Evolutionary conservation across 2,113 vertebrate species (phyloP), one percentile per base, ranked within the genome.

Genomic region (Apistogramma diplotaenia): DNA sequence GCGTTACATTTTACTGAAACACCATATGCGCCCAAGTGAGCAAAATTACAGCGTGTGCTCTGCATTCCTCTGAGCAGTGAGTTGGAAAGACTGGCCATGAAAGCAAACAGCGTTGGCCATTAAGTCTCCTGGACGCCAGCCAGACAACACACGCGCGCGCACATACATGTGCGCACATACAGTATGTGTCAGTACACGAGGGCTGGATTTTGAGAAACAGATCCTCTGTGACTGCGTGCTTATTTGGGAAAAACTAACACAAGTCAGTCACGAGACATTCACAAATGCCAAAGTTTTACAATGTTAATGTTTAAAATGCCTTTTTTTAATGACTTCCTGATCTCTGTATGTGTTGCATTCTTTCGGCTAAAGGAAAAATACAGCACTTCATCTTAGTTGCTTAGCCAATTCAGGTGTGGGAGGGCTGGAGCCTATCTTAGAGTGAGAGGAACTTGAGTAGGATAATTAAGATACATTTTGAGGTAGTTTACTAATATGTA

Each of bases 31-130:
- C 72, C 65, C 25, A 79, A 84, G 59, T 81, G 82, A 82, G 37
- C 57, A 62, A 67, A 78, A 76, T 60, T 55, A 49, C 31, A 58
- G 65, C 84, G 77, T 78, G 27, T 70, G 70, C 61, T 53, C 81
- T 77, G 81, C 89, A 93, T 94, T 94, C 92, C 92, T 92, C 40
- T 88, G 91, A 88, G 88, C 90, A 89, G 78, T 53, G 86, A 76
- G 76, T 85, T 91, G 89, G 90, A 93, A 92, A 92, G 81, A 87
- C 72, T 72, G 88, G 60, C 82, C 87, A 86, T 92, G 89, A 92
- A 93, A 85, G 90, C 92, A 93, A 93, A 93, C 89, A 90, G 76
- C 87, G 87, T 80, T 87, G 87, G 84, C 85, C 85, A 90, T 90
- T 88, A 89, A 83, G 85, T 90, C 83, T 86, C 83, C 92, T 93